A percentile compares a stretch with the other conserved stretches of the same genome.
Conservation (phyloP, 2,888 invertebrate genomes). For the Tenthredo distinguenda region DNA sequence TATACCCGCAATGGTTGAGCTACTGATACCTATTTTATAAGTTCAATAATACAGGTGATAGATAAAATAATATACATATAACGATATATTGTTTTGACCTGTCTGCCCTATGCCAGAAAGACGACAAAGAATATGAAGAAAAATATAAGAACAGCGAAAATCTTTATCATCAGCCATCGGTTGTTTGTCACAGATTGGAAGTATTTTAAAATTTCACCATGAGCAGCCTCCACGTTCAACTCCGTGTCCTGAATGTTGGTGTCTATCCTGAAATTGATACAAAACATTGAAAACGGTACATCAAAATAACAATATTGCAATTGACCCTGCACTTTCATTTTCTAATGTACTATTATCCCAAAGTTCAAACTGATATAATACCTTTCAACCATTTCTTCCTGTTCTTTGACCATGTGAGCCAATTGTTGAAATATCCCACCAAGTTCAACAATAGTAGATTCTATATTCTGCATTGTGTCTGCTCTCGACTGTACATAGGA, state of each 20-base stretch:
- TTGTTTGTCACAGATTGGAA: constrained; percentile 98
- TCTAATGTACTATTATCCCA: neutral
- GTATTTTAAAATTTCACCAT: constrained; percentile 97
- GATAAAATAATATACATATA: constrained; percentile 41
- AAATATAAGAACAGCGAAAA: constrained; percentile 98
- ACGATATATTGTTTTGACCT: constrained; percentile 16
- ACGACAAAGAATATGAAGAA: constrained; percentile 99
- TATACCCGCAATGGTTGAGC: neutral
- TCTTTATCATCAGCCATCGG: constrained; percentile 99
- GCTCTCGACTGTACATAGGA: constrained; percentile 95
- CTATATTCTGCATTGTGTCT: constrained; percentile 99
- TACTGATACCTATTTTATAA: constrained; percentile 29
- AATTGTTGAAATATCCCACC: constrained; percentile 99
- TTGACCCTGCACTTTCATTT: neutral
- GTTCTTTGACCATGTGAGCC: constrained; percentile 98
- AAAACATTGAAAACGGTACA: neutral
- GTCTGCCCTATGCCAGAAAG: constrained; percentile 88
- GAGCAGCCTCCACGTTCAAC: constrained; percentile 98
- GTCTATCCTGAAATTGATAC: constrained; percentile 87
- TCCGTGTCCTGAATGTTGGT: constrained; percentile 97
- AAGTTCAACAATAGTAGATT: constrained; percentile 98
- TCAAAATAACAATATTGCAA: neutral
- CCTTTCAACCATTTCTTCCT: constrained; percentile 98
- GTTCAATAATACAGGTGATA: constrained; percentile 26
- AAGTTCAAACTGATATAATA: constrained; percentile 64